Evolutionary conservation across 2,888 invertebrate species (phyloP).

Genomic region (Patella pellucida): DNA sequence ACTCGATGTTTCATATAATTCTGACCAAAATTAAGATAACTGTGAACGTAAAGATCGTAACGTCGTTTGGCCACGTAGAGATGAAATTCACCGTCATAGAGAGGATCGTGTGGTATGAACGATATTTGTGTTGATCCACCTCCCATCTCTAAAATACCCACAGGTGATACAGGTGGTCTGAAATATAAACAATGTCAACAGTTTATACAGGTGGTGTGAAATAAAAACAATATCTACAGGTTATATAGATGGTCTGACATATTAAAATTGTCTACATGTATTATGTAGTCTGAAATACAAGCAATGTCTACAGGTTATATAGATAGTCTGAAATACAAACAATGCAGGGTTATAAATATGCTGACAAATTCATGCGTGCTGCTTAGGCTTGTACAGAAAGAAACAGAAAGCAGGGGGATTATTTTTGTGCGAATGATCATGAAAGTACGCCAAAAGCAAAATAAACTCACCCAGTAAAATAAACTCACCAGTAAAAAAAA

Average conservation of each 20-base stretch:
- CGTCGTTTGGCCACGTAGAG: conserved; percentile 53
- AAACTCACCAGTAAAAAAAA: too few species aligned
- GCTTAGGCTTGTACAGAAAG: too few species aligned
- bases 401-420: too few species aligned
- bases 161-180: conserved; percentile 51
- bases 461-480: too few species aligned
- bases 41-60: conserved; percentile 68
- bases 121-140: conserved; percentile 74
- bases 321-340: conserved; percentile 44
- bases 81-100: conserved; percentile 66
- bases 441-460: background rate
- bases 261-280: too few species aligned
- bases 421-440: too few species aligned
- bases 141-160: conserved; percentile 75
- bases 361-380: too few species aligned
- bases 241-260: too few species aligned
- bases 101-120: conserved; percentile 64
- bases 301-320: too few species aligned
- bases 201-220: too few species aligned
- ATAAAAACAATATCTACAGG: too few species aligned
- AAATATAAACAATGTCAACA: background rate
- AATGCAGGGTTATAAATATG: conserved; percentile 63
- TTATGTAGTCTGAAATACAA: too few species aligned
- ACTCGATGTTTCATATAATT: conserved; percentile 54
- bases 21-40: conserved; percentile 65